A percentile compares a stretch with the other conserved stretches of the same genome.
Conservation (phyloP, 2,888 invertebrate genomes). For the Drosophila prolongata region DNA sequence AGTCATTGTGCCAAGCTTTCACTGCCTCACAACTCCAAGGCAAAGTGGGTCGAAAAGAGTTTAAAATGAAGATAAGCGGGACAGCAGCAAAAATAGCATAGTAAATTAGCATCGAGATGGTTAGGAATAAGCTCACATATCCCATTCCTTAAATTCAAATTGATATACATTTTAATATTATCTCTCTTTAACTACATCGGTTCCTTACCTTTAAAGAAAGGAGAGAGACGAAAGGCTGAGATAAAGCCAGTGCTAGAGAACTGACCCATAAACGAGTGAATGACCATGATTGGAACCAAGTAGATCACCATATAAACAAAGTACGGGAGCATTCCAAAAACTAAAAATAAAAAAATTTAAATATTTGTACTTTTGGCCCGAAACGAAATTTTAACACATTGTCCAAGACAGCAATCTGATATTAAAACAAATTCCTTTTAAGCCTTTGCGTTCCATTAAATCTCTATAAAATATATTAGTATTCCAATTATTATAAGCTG, state of each 20-base stretch:
- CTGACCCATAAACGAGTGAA: constrained; percentile 95
- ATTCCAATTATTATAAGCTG: too few species aligned
- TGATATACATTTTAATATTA: too few species aligned
- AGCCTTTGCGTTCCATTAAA: too few species aligned
- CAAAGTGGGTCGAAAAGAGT: constrained; percentile 88
- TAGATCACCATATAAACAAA: constrained; percentile 87
- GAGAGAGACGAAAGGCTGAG: constrained; percentile 91
- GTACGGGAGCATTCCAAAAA: constrained; percentile 68
- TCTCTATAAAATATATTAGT: too few species aligned
- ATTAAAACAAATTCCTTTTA: too few species aligned
- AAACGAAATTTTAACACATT: too few species aligned
- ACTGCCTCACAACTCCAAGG: constrained; percentile 92
- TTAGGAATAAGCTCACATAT: constrained; percentile 91
- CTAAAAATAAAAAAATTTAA: constrained; percentile 45
- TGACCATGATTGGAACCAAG: constrained; percentile 93
- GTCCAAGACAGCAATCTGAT: too few species aligned
- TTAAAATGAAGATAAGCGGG: constrained; percentile 91
- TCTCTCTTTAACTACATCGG: too few species aligned
- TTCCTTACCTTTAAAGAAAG: constrained; percentile 92
- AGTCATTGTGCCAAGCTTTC: constrained; percentile 40
- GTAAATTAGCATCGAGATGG: constrained; percentile 91
- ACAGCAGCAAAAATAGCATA: constrained; percentile 93
- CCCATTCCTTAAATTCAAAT: constrained; percentile 89
- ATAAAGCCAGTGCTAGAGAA: constrained; percentile 93
- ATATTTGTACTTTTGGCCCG: not conserved